Percentiles rank a stretch among this genome's conserved stretches.
These are phyloP conservation scores for Gonocerus acuteangulatus DNA, from an alignment of 2,888 invertebrate species.

Conservation along the genomic window DNA sequence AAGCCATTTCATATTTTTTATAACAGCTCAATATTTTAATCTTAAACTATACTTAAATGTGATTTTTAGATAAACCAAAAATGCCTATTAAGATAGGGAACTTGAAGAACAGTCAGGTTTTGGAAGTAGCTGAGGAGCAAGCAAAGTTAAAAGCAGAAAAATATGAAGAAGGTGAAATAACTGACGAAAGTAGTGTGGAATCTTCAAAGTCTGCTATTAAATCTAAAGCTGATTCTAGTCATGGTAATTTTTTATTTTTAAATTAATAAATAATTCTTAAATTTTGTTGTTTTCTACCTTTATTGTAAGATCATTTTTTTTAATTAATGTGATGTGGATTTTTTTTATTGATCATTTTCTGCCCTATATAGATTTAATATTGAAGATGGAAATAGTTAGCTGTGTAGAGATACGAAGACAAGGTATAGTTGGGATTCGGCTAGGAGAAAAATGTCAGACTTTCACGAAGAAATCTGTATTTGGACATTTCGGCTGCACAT, in stretches of 20 bases:
- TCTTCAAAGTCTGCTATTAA: constrained; percentile 1
- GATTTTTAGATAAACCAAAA: constrained; percentile 39
- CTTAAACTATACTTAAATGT: too few species aligned
- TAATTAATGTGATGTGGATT: not conserved
- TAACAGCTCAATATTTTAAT: too few species aligned
- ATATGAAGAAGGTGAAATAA: constrained; percentile 48
- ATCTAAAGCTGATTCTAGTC: not conserved
- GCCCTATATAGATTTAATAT: too few species aligned
- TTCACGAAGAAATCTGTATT: too few species aligned
- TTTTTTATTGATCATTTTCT: too few species aligned
- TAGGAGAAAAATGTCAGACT: too few species aligned
- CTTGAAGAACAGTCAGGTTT: constrained; percentile 59
- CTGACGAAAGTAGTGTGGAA: constrained; percentile 18
- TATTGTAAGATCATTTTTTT: not conserved
- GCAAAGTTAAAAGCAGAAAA: constrained; percentile 54
- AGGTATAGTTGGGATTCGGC: too few species aligned
- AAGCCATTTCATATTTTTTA: too few species aligned
- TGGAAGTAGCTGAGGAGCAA: constrained; percentile 54
- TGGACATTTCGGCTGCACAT: too few species aligned
- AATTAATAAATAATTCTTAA: not conserved
- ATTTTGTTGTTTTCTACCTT: not conserved
- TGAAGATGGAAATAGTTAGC: too few species aligned
- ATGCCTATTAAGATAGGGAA: constrained; percentile 56
- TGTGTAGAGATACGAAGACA: too few species aligned
- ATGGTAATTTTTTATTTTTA: constrained; percentile 1